phyloP scores from a whole-genome alignment of 1,140 invertebrate species.

The Gryllus bimaculatus region DNA sequence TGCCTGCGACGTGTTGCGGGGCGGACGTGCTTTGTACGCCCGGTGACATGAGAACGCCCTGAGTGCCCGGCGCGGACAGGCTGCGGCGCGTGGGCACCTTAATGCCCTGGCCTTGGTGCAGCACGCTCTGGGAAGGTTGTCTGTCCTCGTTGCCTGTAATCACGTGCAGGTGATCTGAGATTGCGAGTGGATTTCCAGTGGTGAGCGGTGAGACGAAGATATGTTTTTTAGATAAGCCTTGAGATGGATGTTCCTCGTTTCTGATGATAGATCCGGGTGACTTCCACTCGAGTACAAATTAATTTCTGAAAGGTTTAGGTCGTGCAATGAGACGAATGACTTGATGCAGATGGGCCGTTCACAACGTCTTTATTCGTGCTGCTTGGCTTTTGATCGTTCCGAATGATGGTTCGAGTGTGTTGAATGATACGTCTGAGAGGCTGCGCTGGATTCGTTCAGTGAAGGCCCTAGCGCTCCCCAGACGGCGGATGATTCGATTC shows the following conservation, averaged over 20 bases:
- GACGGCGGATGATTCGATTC: neutral
- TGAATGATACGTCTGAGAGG: neutral
- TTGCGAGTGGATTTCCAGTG: constrained; percentile 2
- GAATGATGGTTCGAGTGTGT: neutral
- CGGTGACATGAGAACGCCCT: neutral
- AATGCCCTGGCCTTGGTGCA: neutral
- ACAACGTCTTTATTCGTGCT: neutral
- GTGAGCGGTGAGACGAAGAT: neutral
- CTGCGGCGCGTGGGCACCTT: no score
- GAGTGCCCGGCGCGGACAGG: neutral
- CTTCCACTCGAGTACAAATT: neutral
- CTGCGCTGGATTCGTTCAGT: neutral
- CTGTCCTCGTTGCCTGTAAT: neutral
- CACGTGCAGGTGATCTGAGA: neutral
- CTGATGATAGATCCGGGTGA: neutral
- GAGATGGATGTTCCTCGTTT: neutral
- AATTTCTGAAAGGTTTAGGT: neutral
- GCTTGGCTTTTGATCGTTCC: neutral
- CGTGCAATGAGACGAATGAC: neutral
- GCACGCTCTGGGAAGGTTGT: neutral
- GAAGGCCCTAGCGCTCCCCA: neutral
- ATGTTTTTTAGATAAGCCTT: constrained; percentile 7
- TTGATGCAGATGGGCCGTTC: neutral
- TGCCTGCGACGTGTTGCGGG: neutral
- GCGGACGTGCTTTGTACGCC: neutral